Evolutionary conservation across 2,888 invertebrate genomes (phyloP).

Genomic region (Heliconius aoede): DNA sequence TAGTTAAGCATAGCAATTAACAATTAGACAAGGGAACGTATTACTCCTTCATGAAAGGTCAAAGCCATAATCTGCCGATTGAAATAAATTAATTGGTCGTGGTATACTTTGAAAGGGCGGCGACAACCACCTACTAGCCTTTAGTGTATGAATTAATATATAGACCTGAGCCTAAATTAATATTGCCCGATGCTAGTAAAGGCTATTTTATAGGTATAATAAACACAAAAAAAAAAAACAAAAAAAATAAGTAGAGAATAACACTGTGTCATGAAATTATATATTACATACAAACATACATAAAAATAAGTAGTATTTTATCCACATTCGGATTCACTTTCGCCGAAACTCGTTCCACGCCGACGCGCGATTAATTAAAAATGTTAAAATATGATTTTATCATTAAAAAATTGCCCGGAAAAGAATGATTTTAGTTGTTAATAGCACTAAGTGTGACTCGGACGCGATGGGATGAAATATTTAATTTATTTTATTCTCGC

Average conservation of each 20-base stretch:
- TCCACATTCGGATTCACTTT: constrained; percentile 39
- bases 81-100: constrained; percentile 33
- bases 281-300: not conserved
- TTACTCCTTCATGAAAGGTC: constrained; percentile 31
- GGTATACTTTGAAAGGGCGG: constrained; percentile 17
- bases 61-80: constrained; percentile 23
- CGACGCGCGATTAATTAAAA: not conserved
- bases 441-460: too few relatives aligned
- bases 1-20: constrained; percentile 15
- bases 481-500: not conserved
- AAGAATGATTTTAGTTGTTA: not conserved
- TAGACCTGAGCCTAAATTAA: too few relatives aligned
- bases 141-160: constrained; percentile 9
- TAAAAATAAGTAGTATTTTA: constrained; percentile 1
- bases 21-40: constrained; percentile 31
- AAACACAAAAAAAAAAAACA: too few relatives aligned
- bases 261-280: not conserved
- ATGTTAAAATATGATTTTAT: constrained; percentile 4
- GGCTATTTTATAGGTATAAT: too few relatives aligned
- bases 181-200: too few relatives aligned
- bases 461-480: too few relatives aligned
- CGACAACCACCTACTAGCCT: constrained; percentile 27
- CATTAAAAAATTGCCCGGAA: not conserved
- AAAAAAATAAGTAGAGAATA: not conserved
- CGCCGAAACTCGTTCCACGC: constrained; percentile 38